Evolutionary conservation across 2,888 invertebrate genomes (phyloP).

Genomic region (Diarsia brunnea): DNA sequence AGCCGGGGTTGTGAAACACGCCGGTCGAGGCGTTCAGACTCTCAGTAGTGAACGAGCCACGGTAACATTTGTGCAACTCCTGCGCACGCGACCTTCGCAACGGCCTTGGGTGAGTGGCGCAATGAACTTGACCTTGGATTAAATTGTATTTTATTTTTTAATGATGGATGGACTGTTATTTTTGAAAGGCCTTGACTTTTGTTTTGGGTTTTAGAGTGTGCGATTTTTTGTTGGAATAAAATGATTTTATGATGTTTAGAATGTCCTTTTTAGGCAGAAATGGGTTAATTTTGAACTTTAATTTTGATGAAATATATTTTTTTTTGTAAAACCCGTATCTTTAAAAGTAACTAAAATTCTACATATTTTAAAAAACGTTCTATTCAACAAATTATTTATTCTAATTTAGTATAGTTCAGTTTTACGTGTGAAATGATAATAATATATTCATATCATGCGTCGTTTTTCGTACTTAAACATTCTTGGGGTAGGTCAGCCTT

Average conservation of each 20-base stretch:
- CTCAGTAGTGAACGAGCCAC: conserved; percentile 85
- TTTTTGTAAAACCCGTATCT: neutral
- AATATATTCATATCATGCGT: neutral
- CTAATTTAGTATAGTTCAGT: neutral
- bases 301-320: neutral
- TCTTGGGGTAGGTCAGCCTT: conserved; percentile 18
- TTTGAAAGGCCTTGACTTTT: neutral
- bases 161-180: neutral
- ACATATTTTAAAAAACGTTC: neutral
- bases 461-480: neutral
- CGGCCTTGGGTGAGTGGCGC: conserved; percentile 86
- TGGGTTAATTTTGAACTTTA: neutral
- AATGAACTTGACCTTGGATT: conserved; percentile 81
- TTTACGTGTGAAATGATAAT: neutral
- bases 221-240: too few species aligned
- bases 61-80: conserved; percentile 82
- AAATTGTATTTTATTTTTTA: conserved; percentile 48
- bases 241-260: neutral
- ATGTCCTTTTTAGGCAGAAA: neutral
- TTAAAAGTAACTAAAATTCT: neutral
- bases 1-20: conserved; percentile 85
- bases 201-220: neutral
- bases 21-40: conserved; percentile 70
- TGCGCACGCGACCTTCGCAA: conserved; percentile 77
- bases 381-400: neutral